phyloP scores from a whole-genome alignment of 2,888 invertebrate species.

The Dolichomitus sp. region DNA sequence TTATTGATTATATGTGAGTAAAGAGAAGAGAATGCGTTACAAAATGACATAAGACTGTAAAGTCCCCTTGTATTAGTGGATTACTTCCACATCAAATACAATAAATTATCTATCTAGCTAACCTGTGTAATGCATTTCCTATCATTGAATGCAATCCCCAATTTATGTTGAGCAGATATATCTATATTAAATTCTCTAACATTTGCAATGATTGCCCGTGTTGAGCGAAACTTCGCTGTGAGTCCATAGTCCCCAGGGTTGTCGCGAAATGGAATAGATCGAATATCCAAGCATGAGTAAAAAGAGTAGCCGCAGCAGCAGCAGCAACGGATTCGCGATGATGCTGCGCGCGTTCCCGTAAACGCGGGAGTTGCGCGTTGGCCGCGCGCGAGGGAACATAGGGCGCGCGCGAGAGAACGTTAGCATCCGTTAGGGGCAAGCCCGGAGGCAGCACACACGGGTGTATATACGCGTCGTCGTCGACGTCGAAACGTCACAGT shows the following conservation, averaged over 20 bases:
- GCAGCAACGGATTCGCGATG: constrained; percentile 31
- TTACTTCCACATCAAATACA: too few species aligned
- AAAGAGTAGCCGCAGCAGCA: background rate
- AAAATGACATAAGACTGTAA: too few species aligned
- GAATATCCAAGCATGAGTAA: background rate
- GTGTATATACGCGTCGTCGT: background rate
- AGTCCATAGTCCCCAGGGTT: background rate
- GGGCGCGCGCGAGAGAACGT: constrained; percentile 8
- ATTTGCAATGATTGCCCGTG: background rate
- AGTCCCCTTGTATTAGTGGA: too few species aligned
- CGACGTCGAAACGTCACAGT: constrained; percentile 55
- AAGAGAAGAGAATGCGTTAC: too few species aligned
- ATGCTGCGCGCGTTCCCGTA: constrained; percentile 57
- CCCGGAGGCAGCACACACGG: constrained; percentile 18
- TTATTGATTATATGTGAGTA: too few species aligned
- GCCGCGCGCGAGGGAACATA: constrained; percentile 32
- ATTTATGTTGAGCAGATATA: background rate
- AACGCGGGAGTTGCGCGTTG: constrained; percentile 57
- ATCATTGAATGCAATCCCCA: background rate
- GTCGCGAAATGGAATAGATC: constrained; percentile 51
- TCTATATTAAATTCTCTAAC: background rate
- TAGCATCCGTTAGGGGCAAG: constrained; percentile 1
- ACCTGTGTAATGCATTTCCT: too few species aligned
- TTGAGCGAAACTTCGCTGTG: background rate
- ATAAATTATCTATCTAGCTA: too few species aligned